Conservation (phyloP, 2,797 vertebrate species). For the Malacoraja senta region DNA sequence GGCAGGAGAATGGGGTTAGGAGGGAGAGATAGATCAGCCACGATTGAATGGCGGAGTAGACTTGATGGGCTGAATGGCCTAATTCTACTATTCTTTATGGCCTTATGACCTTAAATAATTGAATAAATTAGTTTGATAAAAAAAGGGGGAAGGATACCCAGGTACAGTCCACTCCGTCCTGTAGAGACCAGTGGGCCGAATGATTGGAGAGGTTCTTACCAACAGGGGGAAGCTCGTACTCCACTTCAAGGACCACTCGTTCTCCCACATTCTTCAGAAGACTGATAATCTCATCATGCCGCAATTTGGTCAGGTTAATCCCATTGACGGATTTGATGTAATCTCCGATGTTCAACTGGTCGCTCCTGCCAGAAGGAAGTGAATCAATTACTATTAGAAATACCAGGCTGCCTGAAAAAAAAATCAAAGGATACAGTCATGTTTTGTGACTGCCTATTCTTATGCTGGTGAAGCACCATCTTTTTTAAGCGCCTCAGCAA, state of each 20-base stretch:
- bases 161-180: background rate
- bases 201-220: constrained; percentile 54
- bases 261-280: constrained; percentile 92
- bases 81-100: too few species aligned
- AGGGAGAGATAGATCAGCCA: too few species aligned
- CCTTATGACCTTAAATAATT: too few species aligned
- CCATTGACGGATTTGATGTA: constrained; percentile 95
- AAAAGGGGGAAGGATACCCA: background rate
- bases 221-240: constrained; percentile 87
- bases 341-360: constrained; percentile 89
- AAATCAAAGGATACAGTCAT: background rate
- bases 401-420: background rate
- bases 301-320: constrained; percentile 85
- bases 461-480: background rate
- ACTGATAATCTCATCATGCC: constrained; percentile 93
- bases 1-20: too few species aligned
- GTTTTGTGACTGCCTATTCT: background rate
- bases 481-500: background rate
- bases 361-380: constrained; percentile 66
- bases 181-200: background rate
- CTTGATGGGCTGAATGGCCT: too few species aligned
- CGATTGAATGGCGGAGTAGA: too few species aligned
- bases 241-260: constrained; percentile 90
- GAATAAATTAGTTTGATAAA: too few species aligned
- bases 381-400: background rate